Conservation (phyloP, 2,113 vertebrate genomes). For the Oryzias melastigma region DNA sequence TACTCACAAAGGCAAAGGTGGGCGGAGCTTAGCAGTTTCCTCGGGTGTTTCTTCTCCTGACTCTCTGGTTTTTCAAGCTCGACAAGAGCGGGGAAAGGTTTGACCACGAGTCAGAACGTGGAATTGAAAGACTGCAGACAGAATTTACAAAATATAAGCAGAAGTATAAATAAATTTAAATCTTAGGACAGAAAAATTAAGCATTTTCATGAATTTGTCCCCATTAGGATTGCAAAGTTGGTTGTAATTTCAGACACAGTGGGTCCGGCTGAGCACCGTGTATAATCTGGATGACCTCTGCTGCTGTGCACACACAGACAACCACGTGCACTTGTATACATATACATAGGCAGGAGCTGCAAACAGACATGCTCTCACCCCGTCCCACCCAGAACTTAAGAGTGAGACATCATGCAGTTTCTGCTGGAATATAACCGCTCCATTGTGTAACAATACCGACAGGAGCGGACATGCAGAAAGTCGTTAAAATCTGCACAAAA, state of each 20-base stretch:
- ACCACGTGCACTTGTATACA: background rate
- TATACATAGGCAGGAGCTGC: constrained; percentile 3
- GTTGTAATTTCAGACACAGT: too few species aligned
- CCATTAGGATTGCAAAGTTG: too few species aligned
- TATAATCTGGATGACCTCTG: too few species aligned
- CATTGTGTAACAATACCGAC: constrained; percentile 1
- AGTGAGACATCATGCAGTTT: too few species aligned
- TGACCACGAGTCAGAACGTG: background rate
- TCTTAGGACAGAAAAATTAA: background rate
- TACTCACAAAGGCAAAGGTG: background rate
- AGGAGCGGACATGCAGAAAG: constrained; percentile 6
- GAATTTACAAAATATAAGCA: background rate
- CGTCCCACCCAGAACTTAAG: too few species aligned
- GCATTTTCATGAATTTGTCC: too few species aligned
- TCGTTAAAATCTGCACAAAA: background rate
- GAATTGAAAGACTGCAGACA: background rate
- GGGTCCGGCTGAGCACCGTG: too few species aligned
- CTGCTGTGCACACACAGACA: background rate
- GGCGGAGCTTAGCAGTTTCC: constrained; percentile 23
- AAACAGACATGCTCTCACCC: background rate
- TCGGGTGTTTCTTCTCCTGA: constrained; percentile 21
- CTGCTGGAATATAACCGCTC: too few species aligned
- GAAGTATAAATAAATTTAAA: background rate
- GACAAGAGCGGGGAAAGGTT: background rate
- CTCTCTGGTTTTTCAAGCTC: constrained; percentile 65